Conservation (phyloP, 2,797 vertebrate species). For the Pteropus rufus region DNA sequence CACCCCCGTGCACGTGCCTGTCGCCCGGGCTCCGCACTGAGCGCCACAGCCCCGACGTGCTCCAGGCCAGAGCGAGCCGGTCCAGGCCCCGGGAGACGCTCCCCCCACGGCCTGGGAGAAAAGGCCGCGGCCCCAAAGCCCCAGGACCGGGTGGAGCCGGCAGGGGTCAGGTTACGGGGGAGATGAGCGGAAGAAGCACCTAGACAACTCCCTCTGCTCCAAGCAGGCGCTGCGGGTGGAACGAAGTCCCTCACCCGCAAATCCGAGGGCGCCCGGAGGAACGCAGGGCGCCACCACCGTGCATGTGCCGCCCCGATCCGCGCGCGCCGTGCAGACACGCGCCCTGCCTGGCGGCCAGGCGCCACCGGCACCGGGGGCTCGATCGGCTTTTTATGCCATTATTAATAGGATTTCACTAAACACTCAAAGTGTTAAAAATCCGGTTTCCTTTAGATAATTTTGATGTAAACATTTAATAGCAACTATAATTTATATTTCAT, state of each 20-base stretch:
- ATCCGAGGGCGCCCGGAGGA: too few relatives aligned
- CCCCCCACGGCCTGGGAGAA: accelerated
- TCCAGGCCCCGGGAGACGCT: background rate
- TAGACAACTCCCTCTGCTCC: accelerated
- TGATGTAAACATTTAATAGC: background rate
- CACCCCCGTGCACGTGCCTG: too few relatives aligned
- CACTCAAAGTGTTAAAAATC: background rate
- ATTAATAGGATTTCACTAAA: background rate
- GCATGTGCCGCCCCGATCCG: too few relatives aligned
- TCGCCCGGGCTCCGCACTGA: background rate
- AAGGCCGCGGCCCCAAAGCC: too few relatives aligned
- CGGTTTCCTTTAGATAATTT: background rate
- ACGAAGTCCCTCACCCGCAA: too few relatives aligned
- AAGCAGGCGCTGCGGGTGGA: background rate
- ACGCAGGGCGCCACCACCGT: too few relatives aligned
- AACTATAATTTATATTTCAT: background rate
- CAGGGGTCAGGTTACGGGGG: accelerated
- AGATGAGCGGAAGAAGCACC: accelerated
- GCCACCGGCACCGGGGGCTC: too few relatives aligned
- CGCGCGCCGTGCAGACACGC: too few relatives aligned
- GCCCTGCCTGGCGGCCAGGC: too few relatives aligned
- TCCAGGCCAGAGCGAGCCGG: background rate
- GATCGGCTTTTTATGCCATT: background rate
- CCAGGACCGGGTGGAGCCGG: too few relatives aligned
- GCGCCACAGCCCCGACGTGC: background rate